Conservation (phyloP, 2,113 vertebrate species). For the Coracopsis vasa region DNA sequence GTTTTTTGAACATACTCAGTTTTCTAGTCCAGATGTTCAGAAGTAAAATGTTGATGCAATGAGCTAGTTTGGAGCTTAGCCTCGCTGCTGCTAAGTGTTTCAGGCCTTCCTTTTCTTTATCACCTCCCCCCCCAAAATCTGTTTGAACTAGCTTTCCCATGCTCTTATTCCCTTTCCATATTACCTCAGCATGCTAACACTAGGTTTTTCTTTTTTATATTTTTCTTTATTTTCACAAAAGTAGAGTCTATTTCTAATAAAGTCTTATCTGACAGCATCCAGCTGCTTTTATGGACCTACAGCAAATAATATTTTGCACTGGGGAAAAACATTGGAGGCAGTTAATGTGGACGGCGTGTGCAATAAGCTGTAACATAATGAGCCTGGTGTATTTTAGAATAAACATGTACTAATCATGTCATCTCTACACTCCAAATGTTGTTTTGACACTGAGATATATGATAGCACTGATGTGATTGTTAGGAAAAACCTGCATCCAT, state of each 20-base stretch:
- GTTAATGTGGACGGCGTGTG: background rate
- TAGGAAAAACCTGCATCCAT: background rate
- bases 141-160: slow-evolving; percentile 30
- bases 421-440: background rate
- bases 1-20: background rate
- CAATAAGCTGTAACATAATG: slow-evolving; percentile 6
- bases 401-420: slow-evolving; percentile 25
- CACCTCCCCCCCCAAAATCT: background rate
- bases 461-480: background rate
- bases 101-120: background rate
- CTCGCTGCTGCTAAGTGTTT: background rate
- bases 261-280: slow-evolving; percentile 52
- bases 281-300: slow-evolving; percentile 53
- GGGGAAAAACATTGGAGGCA: slow-evolving; percentile 21
- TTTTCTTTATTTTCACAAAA: background rate
- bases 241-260: slow-evolving; percentile 16
- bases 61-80: slow-evolving; percentile 11
- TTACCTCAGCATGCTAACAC: background rate
- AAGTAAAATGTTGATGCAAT: background rate
- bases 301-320: slow-evolving; percentile 29
- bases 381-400: slow-evolving; percentile 1
- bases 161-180: background rate
- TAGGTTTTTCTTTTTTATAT: background rate
- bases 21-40: slow-evolving; percentile 29
- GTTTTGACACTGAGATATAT: background rate